A percentile compares a stretch with the other conserved stretches of the same genome.
These are phyloP conservation scores for Euplexia lucipara DNA, from an alignment of 2,888 invertebrate species.

Conservation along the genomic window DNA sequence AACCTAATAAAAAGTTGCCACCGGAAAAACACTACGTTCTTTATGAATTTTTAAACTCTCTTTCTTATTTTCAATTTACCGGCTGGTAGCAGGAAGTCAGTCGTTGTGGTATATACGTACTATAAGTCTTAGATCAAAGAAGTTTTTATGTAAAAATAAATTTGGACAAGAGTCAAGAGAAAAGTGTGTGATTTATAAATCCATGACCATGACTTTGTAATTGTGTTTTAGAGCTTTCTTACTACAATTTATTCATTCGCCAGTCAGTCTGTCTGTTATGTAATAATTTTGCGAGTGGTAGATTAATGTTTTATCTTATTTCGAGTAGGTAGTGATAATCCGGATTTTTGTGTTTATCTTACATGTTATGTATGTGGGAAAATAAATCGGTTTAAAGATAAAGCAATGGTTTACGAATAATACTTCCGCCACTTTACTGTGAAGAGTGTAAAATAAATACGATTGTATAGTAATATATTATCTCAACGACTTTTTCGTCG, in stretches of 20 bases:
- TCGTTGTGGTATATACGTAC: conserved; percentile 32
- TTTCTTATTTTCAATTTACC: conserved; percentile 42
- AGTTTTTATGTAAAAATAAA: conserved; percentile 51
- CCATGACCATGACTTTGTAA: conserved; percentile 40
- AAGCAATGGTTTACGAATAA: conserved; percentile 22
- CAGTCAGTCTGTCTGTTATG: neutral
- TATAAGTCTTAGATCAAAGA: conserved; percentile 57
- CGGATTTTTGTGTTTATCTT: conserved; percentile 22
- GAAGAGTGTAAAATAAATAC: neutral
- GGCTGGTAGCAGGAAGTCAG: conserved; percentile 58
- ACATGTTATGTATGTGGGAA: conserved; percentile 2
- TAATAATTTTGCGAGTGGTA: conserved; percentile 11
- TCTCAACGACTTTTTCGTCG: neutral
- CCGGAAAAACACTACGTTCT: conserved; percentile 54
- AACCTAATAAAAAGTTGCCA: conserved; percentile 43
- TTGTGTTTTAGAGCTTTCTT: conserved; percentile 35
- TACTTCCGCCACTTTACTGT: neutral
- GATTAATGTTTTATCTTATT: conserved; percentile 36
- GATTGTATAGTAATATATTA: neutral
- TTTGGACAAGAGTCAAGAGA: conserved; percentile 59
- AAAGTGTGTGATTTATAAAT: conserved; percentile 44
- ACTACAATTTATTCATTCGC: conserved; percentile 10
- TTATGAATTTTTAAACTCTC: conserved; percentile 57
- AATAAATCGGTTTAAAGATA: conserved; percentile 33
- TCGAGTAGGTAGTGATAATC: conserved; percentile 21